phyloP scores from a whole-genome alignment of 2,113 vertebrate species.

The Rhagologus leucostigma region DNA sequence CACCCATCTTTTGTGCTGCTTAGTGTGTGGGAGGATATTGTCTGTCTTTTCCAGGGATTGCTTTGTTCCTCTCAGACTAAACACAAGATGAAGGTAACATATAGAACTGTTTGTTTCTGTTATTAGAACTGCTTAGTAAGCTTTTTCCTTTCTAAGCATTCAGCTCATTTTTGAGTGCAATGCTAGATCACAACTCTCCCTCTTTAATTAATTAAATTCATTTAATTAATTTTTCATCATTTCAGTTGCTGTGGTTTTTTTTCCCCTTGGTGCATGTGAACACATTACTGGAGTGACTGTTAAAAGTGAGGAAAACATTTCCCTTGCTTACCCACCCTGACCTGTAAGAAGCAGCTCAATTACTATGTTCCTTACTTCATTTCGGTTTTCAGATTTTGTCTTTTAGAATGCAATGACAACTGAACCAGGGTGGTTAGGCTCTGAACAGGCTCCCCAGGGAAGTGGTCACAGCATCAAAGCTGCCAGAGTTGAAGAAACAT shows the following conservation, averaged over 20 bases:
- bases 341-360: neutral
- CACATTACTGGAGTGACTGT: neutral
- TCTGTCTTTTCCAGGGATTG: conserved; percentile 17
- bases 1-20: conserved; percentile 33
- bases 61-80: conserved; percentile 52
- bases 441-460: neutral
- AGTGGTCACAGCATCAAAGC: neutral
- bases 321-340: neutral
- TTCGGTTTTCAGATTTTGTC: neutral
- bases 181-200: neutral
- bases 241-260: neutral
- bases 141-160: neutral
- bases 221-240: neutral
- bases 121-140: neutral
- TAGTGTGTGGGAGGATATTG: conserved; percentile 10
- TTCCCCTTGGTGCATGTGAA: neutral
- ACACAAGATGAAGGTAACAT: conserved; percentile 17
- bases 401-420: neutral
- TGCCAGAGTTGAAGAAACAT: neutral
- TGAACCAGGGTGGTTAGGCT: neutral
- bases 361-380: neutral
- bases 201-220: neutral
- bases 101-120: conserved; percentile 21
- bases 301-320: neutral
- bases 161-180: neutral